Evolutionary conservation across 1,140 invertebrate species (phyloP).

Genomic region (Atta cephalotes): DNA sequence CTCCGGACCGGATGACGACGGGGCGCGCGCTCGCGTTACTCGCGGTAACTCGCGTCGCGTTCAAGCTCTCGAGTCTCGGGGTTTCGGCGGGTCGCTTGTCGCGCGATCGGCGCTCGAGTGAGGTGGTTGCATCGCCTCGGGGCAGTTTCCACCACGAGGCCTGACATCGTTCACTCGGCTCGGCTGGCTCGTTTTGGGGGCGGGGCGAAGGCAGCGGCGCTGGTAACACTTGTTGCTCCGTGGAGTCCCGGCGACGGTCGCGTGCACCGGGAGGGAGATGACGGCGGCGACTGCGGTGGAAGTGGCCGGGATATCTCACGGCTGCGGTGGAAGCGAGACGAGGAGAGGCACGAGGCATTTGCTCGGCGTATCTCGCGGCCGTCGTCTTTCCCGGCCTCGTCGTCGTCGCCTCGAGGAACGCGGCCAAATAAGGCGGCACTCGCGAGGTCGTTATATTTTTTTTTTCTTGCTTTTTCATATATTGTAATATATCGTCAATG

Average conservation of each 20-base stretch:
- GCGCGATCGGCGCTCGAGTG: slow-evolving; percentile 84
- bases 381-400: slow-evolving; percentile 15
- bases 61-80: slow-evolving; percentile 1
- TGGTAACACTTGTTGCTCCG: slow-evolving; percentile 82
- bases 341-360: slow-evolving; percentile 59
- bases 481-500: not conserved
- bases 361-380: slow-evolving; percentile 32
- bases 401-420: slow-evolving; percentile 29
- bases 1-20: not conserved
- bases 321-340: slow-evolving; percentile 50
- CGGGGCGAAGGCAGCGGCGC: slow-evolving; percentile 78
- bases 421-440: slow-evolving; percentile 64
- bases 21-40: not conserved
- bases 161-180: slow-evolving; percentile 49
- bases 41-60: slow-evolving; percentile 33
- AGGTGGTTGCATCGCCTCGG: slow-evolving; percentile 85
- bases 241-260: slow-evolving; percentile 62
- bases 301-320: slow-evolving; percentile 32
- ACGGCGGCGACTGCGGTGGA: slow-evolving; percentile 55
- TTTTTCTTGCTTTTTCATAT: not conserved
- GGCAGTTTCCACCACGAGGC: slow-evolving; percentile 81
- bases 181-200: slow-evolving; percentile 71
- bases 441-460: slow-evolving; percentile 27
- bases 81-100: slow-evolving; percentile 64
- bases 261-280: slow-evolving; percentile 39